Percentiles rank a stretch among this genome's conserved stretches.
Evolutionary conservation across 2,113 vertebrate species (phyloP).

Genomic region (Neodontobutis hainanensis): DNA sequence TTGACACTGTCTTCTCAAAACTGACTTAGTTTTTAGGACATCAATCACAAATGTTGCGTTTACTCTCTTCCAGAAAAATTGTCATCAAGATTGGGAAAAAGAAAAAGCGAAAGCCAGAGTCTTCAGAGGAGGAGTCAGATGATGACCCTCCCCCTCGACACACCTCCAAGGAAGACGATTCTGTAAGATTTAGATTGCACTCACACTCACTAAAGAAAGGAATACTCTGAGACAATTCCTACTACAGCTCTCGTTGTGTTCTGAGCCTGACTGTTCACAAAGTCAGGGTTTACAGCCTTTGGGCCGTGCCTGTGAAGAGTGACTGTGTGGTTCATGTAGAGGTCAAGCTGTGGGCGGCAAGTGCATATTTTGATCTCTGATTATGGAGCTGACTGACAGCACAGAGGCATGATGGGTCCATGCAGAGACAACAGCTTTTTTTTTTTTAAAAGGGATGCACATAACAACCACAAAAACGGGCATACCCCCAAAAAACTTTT

Average conservation of each 20-base stretch:
- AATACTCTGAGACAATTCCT: neutral
- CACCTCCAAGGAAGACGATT: conserved; percentile 85
- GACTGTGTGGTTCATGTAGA: conserved; percentile 34
- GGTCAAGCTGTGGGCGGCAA: conserved; percentile 51
- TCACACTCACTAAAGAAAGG: neutral
- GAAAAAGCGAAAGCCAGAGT: conserved; percentile 94
- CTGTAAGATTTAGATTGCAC: conserved; percentile 75
- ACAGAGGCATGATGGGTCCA: conserved; percentile 19
- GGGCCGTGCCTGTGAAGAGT: conserved; percentile 22
- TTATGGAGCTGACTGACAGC: conserved; percentile 27
- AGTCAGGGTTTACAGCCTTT: conserved; percentile 36
- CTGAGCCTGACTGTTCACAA: conserved; percentile 20
- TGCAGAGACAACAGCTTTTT: conserved; percentile 7
- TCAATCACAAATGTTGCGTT: neutral
- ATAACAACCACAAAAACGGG: neutral
- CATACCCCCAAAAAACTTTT: too few species aligned
- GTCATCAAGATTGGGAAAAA: conserved; percentile 97
- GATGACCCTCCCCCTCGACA: conserved; percentile 84
- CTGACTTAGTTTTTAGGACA: too few species aligned
- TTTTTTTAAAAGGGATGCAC: neutral
- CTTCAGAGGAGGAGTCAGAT: conserved; percentile 93
- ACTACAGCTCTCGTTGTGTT: conserved; percentile 13
- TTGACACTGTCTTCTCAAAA: too few species aligned
- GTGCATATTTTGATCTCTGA: conserved; percentile 38
- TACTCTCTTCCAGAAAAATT: conserved; percentile 83